Base-by-base conservation (phyloP, 2,888 invertebrate species). In the Sialis lutaria region DNA sequence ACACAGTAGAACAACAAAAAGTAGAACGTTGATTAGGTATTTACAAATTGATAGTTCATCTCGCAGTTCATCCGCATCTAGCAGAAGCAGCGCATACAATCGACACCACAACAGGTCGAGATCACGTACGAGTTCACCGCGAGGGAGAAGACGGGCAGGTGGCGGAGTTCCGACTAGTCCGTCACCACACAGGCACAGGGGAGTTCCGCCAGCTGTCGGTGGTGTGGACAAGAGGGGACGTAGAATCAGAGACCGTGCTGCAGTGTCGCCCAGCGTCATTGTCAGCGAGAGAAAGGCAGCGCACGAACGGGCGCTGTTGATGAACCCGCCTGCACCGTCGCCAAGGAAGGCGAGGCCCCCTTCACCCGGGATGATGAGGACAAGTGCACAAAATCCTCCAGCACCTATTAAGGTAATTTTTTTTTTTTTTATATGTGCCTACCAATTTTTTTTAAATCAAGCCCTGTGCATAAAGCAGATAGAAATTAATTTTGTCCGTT, bases 311-410 rank as follows among this genome's bases (percentile, higher is more conserved):
- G 78, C 79, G 5, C 77, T 79, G 49, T 67, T 80, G 50, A 82
- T 82, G 82, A 82, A 82, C 65, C 82, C 82, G 50, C 82, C 81
- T 10, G 81, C 82, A 52, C 82, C 82, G 49, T 70, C 72, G 51
- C 69, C 68, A 10, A 60, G 67, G 5, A 69, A 74, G 34, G 68
- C 52, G 67, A 12, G 50, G 64, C 69, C 47, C 56, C 70, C 0
- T 8, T 51, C 49, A 30, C 50, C 53, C 59, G 67, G 67, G 48
- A 65, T 67, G 65, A 67, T 67, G 74, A 67, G 66, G 34, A 65
- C 63, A 50, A 70, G 72, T 47, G 69, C 75, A 34, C 74, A 70
- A 58, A 68, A 77, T 69, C 73, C 77, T 58, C 73, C 74, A 49
- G 68, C 77, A 46, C 76, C 67, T 6, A 53, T 60, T 1, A 58